phyloP scores from a whole-genome alignment of 2,113 vertebrate species.

The Odontesthes bonariensis region DNA sequence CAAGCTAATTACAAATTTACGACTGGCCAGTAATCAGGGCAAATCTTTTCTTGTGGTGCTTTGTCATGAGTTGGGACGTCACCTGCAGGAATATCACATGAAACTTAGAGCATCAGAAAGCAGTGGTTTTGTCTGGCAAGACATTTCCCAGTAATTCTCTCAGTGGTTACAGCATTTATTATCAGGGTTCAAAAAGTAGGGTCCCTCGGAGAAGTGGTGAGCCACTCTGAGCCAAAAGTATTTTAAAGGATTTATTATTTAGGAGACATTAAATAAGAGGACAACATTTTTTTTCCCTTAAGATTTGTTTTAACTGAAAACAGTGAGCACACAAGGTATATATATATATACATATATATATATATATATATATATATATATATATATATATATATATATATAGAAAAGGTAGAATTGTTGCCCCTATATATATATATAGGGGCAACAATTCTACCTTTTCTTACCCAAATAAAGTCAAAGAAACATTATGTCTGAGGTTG shows the following conservation, averaged over 20 bases:
- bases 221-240: neutral
- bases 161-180: too few species aligned
- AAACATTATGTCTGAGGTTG: neutral
- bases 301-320: conserved; percentile 9
- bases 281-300: neutral
- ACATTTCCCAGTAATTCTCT: neutral
- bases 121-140: neutral
- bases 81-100: conserved; percentile 27
- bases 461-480: conserved; percentile 20
- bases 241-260: neutral
- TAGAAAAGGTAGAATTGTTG: conserved; percentile 11
- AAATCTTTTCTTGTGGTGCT: conserved; percentile 22
- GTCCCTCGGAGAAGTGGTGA: too few species aligned
- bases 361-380: too few species aligned
- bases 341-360: too few species aligned
- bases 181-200: too few species aligned
- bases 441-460: conserved; percentile 14
- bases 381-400: too few species aligned
- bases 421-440: too few species aligned
- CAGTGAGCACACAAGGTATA: neutral
- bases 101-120: neutral
- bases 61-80: neutral
- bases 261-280: too few species aligned
- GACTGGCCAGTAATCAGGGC: conserved; percentile 34
- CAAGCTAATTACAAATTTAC: conserved; percentile 51